Evolutionary conservation across 2,113 vertebrate genomes (phyloP), one percentile per base, ranked within the genome.

Genomic region (Paramisgurnus dabryanus): DNA sequence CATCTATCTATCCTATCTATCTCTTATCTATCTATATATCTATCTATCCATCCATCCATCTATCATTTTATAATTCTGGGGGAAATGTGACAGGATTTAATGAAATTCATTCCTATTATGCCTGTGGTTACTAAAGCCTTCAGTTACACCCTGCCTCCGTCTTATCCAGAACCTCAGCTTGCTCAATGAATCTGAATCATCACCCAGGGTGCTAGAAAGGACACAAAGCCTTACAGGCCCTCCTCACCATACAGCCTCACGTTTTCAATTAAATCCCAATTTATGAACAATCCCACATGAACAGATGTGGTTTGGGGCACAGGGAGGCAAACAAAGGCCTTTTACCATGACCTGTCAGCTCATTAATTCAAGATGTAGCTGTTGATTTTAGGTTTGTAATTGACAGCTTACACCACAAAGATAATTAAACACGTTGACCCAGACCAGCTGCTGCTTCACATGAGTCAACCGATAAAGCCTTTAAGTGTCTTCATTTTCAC

Each of bases 361-460:
- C 78, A 83, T 85, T 81, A 74, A 78, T 83, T 68, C 78, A 74
- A 80, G 79, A 78, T 73, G 80, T 17, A 39, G 43, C 73, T 76
- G 72, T 82, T 77, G 77, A 80, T 63, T 77, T 17, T 71, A 18
- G 12, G 67, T 60, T 76, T 49, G 67, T 78, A 83, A 85, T 78
- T 72, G 50, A 78, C 71, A 76, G 71, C 53, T 79, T 71, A 77
- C 53, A 57, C 53, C 66, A 76, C 73, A 67, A 63, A 80, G 43
- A 17, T 67, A 82, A 77, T 80, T 55, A 50, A 73, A 43, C 27
- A 22, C 72, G 70, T 73, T 79, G 69, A 82, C 76, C 66, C 34
- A 45, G 67, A 84, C 27, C 45, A 84, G 70, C 80, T 76, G 39
- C 63, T 22, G 76, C 57, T 65, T 50, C 58, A 40, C 55, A 61